These are phyloP conservation scores for Pica pica DNA, from an alignment of 2,113 vertebrate species.

Conservation along the genomic window DNA sequence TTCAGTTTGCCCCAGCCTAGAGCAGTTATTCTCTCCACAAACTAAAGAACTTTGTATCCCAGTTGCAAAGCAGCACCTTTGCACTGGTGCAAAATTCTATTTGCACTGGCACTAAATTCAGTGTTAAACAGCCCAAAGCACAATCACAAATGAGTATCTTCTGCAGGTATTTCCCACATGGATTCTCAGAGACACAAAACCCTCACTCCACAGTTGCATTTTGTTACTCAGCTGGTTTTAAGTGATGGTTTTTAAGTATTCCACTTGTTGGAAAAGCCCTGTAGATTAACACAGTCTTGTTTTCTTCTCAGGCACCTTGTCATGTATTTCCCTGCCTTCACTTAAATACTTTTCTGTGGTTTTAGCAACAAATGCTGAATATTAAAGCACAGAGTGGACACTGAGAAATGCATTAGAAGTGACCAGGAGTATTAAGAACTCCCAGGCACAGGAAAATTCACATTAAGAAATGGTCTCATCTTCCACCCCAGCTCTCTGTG, in stretches of 20 bases:
- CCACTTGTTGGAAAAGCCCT: background rate
- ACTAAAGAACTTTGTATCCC: background rate
- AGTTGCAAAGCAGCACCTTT: background rate
- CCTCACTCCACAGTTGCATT: fast-evolving
- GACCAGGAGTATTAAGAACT: background rate
- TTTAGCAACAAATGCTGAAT: background rate
- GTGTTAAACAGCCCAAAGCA: background rate
- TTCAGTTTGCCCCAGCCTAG: background rate
- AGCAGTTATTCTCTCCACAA: background rate
- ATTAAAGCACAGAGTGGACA: background rate
- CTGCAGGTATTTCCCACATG: fast-evolving
- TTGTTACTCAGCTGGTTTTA: background rate
- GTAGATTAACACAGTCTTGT: background rate
- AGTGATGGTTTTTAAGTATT: fast-evolving
- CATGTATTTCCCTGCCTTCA: background rate
- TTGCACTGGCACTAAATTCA: background rate
- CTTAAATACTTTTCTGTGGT: background rate
- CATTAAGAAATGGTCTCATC: background rate
- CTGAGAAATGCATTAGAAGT: background rate
- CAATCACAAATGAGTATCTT: fast-evolving
- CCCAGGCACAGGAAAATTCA: background rate
- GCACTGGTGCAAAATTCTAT: no score
- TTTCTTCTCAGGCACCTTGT: background rate
- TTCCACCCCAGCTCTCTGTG: background rate
- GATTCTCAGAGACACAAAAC: background rate